phyloP scores from a whole-genome alignment of 2,113 vertebrate species.

The Coreoperca whiteheadi region DNA sequence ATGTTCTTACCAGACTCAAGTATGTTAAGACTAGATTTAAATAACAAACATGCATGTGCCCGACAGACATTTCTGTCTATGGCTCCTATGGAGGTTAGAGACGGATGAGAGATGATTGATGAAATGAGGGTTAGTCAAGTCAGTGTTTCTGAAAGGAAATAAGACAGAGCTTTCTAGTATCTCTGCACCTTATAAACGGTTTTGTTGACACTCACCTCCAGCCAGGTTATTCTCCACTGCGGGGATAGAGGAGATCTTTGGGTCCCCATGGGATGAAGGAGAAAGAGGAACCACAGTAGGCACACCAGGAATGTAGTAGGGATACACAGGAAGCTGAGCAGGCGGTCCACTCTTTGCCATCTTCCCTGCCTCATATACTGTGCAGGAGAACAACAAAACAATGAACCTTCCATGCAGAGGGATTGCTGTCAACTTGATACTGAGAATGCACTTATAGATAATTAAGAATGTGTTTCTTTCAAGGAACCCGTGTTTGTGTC shows the following conservation, averaged over 20 bases:
- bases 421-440: not conserved
- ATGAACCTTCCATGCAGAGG: not conserved
- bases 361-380: slow-evolving; percentile 97
- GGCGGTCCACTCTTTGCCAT: slow-evolving; percentile 89
- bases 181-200: not conserved
- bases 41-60: slow-evolving; percentile 37
- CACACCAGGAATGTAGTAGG: slow-evolving; percentile 93
- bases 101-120: slow-evolving; percentile 28
- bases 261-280: slow-evolving; percentile 87
- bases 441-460: not conserved
- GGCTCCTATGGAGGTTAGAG: not conserved
- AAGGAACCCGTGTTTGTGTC: not conserved
- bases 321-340: slow-evolving; percentile 88
- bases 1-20: not conserved
- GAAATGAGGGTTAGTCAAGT: slow-evolving; percentile 52
- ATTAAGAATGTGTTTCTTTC: not conserved
- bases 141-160: not conserved
- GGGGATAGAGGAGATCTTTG: slow-evolving; percentile 88
- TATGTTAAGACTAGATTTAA: not conserved
- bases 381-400: slow-evolving; percentile 18
- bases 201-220: slow-evolving; percentile 73
- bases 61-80: not conserved
- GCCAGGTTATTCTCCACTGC: slow-evolving; percentile 79
- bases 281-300: slow-evolving; percentile 88
- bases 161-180: not conserved